Base-by-base conservation (phyloP, 1,140 invertebrate species). In the Stenopsyche tienmushanensis region DNA sequence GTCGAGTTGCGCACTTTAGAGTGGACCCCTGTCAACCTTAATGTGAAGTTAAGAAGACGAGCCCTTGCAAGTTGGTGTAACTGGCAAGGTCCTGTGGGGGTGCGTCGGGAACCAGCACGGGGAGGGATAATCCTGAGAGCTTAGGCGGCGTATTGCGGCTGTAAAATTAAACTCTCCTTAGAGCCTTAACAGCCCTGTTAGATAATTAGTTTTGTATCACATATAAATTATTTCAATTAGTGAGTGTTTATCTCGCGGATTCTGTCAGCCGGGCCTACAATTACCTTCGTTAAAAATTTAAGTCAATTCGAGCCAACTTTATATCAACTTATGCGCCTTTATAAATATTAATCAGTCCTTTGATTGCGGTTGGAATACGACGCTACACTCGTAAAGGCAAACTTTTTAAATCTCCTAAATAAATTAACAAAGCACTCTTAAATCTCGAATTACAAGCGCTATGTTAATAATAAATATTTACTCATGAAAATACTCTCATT, bases 21-120 rank as follows among this genome's bases (percentile, higher is more conserved):
- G 23, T 62, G 58, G 44, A 62, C 58, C 58, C 58, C 58, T 62
- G 58, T 62, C 58, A 62, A 9, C 41, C 20, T 47, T 62, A 62
- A 62, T 62, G 58, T 29, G 23, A 41, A 62, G 41, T 62, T 62
- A 62, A 62, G 44, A 42, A 62, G 47, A 62, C 58, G 21, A 47
- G 58, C 18, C 17, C 8, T 8, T 7, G 44, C 10, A 47, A 20
- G 10, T 34, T 13, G 29, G 29, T n/a, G n/a, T n/a, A n/a, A n/a
- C n/a, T n/a, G n/a, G 34, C 34, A 39, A n/a, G 34, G n/a, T 7
- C 7, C 7, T 39, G 7, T n/a, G 34, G 34, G n/a, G n/a, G n/a
- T n/a, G n/a, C n/a, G n/a, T n/a, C n/a, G n/a, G n/a, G n/a, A n/a
- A n/a, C n/a, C 29, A 34, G 10, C 44, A 5, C 44, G 44, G 44